Conservation (phyloP, 2,888 invertebrate genomes). For the Amaurobius ferox region DNA sequence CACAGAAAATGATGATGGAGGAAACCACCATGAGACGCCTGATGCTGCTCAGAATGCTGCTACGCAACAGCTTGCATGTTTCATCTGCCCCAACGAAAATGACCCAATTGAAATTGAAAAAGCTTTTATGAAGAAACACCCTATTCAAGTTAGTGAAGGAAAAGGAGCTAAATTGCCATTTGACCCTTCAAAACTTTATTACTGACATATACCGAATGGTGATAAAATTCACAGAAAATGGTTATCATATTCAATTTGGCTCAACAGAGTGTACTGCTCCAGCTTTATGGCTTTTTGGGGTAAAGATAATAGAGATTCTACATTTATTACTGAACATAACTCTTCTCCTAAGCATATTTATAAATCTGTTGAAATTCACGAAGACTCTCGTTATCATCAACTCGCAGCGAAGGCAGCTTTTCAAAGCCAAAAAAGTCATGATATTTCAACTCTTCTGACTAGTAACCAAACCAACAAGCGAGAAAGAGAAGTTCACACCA, state of each 20-base stretch:
- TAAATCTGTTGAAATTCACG: too few species aligned
- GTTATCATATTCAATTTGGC: too few species aligned
- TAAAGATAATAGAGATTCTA: constrained; percentile 1
- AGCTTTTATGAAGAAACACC: constrained; percentile 4
- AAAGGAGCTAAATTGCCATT: background rate
- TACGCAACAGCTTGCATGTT: background rate
- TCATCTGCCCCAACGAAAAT: constrained; percentile 2
- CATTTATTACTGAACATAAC: constrained; percentile 1
- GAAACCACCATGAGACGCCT: background rate
- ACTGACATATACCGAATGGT: background rate
- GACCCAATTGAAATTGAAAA: constrained; percentile 5
- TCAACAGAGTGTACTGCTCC: background rate
- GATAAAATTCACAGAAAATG: too few species aligned
- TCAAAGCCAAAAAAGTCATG: constrained; percentile 5
- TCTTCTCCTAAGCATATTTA: background rate
- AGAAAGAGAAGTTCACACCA: too few species aligned
- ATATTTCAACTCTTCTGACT: constrained; percentile 10
- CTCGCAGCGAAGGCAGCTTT: background rate
- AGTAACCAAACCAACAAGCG: background rate
- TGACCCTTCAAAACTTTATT: too few species aligned
- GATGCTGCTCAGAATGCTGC: too few species aligned
- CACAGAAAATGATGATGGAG: background rate
- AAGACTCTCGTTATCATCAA: too few species aligned
- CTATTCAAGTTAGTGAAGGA: background rate
- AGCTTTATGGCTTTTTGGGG: constrained; percentile 5